phyloP scores from a whole-genome alignment of 2,113 vertebrate genomes.

The Megaceryle maxima region DNA sequence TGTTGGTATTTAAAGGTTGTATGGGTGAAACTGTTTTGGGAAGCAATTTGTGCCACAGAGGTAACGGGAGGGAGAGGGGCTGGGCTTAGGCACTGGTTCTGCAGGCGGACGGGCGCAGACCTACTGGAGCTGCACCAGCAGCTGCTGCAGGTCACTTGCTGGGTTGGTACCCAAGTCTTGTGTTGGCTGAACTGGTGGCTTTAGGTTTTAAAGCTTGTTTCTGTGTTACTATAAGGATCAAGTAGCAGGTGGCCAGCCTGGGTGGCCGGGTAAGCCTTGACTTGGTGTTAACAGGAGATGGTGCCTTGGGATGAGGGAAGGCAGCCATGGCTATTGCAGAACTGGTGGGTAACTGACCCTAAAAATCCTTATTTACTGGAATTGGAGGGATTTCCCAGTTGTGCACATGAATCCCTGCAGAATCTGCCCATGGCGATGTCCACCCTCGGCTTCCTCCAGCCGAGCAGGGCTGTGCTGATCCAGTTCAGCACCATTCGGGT shows the following conservation, averaged over 20 bases:
- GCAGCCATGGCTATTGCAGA: neutral
- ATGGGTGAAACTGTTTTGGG: neutral
- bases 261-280: neutral
- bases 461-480: neutral
- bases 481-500: neutral
- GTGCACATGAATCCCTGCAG: fast-evolving
- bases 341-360: neutral
- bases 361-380: neutral
- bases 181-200: neutral
- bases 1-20: neutral
- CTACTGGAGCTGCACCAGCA: too few species aligned
- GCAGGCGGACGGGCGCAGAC: neutral
- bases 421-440: neutral
- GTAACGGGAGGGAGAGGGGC: fast-evolving
- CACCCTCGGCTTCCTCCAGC: neutral
- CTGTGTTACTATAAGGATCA: fast-evolving
- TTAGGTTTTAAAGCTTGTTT: neutral
- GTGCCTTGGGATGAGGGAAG: too few species aligned
- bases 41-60: fast-evolving
- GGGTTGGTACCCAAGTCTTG: neutral
- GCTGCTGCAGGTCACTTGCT: neutral
- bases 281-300: too few species aligned
- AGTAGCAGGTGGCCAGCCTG: neutral
- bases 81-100: fast-evolving
- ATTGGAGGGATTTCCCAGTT: neutral